Base-by-base conservation (phyloP, 2,797 vertebrate genomes). In the Siniperca scherzeri region DNA sequence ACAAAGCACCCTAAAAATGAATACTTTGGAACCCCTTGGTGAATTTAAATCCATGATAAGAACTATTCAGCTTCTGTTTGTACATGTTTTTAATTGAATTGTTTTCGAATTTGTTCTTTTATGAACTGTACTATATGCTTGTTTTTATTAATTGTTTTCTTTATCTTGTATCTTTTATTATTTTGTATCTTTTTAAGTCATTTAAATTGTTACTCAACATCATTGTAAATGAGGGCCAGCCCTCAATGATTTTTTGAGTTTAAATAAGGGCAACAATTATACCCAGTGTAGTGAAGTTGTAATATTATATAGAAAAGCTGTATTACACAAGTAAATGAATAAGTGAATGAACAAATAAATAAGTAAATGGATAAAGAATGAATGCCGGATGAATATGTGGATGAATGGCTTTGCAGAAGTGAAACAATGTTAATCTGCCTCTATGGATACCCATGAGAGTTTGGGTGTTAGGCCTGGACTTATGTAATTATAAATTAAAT, bases 401-500 rank as follows among this genome's bases (percentile, higher is more conserved):
- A 68, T 22, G 27, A 53, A 42, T 11, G 50, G 70, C 74, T 74
- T 5, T 8, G n/a, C 36, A 16, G 52, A 74, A 50, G 38, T 46
- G 27, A 77, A 40, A 46, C 16, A 0, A 10, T 22, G 70, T 77
- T 68, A 71, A 46, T 64, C 56, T 76, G 64, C 55, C 22, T 71
- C 7, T 14, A 2, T 68, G 48, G 40, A 46, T 38, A 13, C 70
- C 36, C 74, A 11, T 30, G 59, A 85, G 64, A 22, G 64, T 82
- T 50, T 57, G 5, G 30, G 25, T 83, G 50, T 70, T 61, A 17
- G 50, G 42, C 25, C 70, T 17, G 33, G 48, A 25, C 40, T 72
- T 5, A 2, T 76, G 52, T 59, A 74, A 70, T 76, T 70, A 73
- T 77, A 65, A 66, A 74, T 82, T 38, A 71, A 77, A 80, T 79